Evolutionary conservation across 2,797 vertebrate genomes (phyloP).

Genomic region (Antennarius maculatus): DNA sequence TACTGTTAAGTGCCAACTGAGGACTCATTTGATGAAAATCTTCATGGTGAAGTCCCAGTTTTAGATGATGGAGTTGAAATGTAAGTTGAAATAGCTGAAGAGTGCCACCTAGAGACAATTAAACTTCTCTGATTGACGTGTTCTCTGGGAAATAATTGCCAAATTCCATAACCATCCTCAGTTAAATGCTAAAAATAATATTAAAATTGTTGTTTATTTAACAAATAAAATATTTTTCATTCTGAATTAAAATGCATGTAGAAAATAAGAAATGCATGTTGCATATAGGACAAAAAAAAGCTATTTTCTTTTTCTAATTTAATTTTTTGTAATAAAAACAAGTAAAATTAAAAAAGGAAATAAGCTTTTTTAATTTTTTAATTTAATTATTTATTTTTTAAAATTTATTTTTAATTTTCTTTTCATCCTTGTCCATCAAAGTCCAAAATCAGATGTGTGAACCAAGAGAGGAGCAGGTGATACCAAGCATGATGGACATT

Average conservation of each 20-base stretch:
- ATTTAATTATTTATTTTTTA: no score
- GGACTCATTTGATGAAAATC: background rate
- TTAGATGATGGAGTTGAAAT: background rate
- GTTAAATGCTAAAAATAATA: background rate
- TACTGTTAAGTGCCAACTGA: background rate
- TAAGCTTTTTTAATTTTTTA: no score
- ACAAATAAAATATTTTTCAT: no score
- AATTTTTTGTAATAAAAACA: no score
- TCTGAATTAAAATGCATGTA: no score
- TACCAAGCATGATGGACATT: constrained; percentile 13
- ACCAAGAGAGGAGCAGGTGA: constrained; percentile 18
- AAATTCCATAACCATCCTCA: no score
- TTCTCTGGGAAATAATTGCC: background rate
- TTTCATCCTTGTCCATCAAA: background rate
- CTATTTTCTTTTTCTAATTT: no score
- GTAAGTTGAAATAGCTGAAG: background rate
- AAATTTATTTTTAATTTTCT: no score
- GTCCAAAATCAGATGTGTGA: background rate
- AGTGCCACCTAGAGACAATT: constrained; percentile 15
- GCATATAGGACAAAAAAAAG: no score
- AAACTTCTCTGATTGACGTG: constrained; percentile 2
- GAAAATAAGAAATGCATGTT: no score
- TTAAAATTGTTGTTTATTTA: no score
- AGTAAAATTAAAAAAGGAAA: no score
- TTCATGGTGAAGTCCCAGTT: background rate